Percentiles rank a stretch among this genome's conserved stretches.
phyloP scores from a whole-genome alignment of 2,888 invertebrate species.

The Patella caerulea region DNA sequence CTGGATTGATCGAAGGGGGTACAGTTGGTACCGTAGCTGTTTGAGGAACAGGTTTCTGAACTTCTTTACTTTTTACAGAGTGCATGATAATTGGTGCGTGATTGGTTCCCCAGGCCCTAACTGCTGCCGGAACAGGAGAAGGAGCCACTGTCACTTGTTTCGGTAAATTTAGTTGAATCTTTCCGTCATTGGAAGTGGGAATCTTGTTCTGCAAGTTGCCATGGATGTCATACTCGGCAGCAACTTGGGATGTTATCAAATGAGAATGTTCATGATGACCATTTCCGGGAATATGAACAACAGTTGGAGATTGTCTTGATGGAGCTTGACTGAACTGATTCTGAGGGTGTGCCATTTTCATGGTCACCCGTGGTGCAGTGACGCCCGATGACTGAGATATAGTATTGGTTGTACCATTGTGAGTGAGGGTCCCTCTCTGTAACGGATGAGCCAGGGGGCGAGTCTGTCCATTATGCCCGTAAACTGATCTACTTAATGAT shows the following conservation, averaged over 20 bases:
- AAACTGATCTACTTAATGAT: neutral
- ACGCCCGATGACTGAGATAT: neutral
- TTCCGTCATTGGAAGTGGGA: constrained; percentile 24
- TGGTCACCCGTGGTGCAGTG: neutral
- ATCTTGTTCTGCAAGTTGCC: neutral
- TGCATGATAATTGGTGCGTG: constrained; percentile 96
- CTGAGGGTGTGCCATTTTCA: neutral
- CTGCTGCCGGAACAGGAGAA: constrained; percentile 35
- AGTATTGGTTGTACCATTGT: neutral
- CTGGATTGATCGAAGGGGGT: constrained; percentile 21
- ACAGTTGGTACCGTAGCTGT: constrained; percentile 91
- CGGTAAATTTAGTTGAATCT: constrained; percentile 40
- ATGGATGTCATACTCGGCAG: neutral
- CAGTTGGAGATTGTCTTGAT: constrained; percentile 21
- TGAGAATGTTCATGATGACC: constrained; percentile 31
- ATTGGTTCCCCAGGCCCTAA: constrained; percentile 86
- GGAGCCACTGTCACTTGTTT: constrained; percentile 26
- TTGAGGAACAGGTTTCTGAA: constrained; percentile 92
- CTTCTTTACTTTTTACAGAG: constrained; percentile 94
- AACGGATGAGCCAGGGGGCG: neutral
- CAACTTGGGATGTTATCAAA: constrained; percentile 5
- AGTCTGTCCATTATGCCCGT: neutral
- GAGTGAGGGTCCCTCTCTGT: neutral
- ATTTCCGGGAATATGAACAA: constrained; percentile 36
- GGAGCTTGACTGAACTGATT: constrained; percentile 21